Evolutionary conservation across 2,888 invertebrate genomes (phyloP).

Genomic region (Patella ulyssiponensis): DNA sequence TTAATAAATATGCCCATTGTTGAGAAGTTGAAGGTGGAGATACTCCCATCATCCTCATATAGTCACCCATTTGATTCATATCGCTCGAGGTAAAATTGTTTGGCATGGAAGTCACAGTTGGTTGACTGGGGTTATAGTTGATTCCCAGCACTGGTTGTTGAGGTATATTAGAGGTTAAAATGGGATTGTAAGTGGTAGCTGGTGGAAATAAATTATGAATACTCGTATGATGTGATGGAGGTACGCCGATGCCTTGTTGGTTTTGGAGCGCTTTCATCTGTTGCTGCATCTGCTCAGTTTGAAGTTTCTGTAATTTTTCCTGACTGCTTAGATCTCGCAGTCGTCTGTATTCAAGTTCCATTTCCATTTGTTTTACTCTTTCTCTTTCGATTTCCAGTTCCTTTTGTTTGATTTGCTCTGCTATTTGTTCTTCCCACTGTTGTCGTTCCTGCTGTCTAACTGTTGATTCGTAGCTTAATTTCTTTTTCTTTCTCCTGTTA

Average conservation of each 20-base stretch:
- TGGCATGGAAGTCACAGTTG: constrained; percentile 36
- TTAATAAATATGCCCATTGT: constrained; percentile 56
- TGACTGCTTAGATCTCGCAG: constrained; percentile 51
- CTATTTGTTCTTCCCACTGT: constrained; percentile 34
- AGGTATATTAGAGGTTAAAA: background rate
- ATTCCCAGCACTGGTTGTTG: constrained; percentile 22
- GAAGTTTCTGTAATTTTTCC: constrained; percentile 50
- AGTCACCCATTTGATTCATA: constrained; percentile 43
- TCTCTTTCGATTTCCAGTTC: constrained; percentile 54
- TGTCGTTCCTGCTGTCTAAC: constrained; percentile 43
- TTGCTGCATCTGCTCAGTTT: constrained; percentile 47
- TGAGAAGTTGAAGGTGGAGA: constrained; percentile 51
- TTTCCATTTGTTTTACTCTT: constrained; percentile 48
- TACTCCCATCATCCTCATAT: constrained; percentile 58
- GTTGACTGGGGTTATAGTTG: background rate
- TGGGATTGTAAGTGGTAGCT: background rate
- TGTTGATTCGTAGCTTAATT: constrained; percentile 45
- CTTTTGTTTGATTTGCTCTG: constrained; percentile 44
- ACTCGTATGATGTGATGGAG: constrained; percentile 42
- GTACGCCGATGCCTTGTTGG: constrained; percentile 48
- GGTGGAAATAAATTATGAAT: constrained; percentile 24
- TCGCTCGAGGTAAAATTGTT: constrained; percentile 46
- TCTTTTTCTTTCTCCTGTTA: constrained; percentile 50
- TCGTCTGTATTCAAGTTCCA: constrained; percentile 53
- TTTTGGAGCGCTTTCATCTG: constrained; percentile 36